Evolutionary conservation across 2,113 vertebrate genomes (phyloP).

Genomic region (Prunella himalayana): DNA sequence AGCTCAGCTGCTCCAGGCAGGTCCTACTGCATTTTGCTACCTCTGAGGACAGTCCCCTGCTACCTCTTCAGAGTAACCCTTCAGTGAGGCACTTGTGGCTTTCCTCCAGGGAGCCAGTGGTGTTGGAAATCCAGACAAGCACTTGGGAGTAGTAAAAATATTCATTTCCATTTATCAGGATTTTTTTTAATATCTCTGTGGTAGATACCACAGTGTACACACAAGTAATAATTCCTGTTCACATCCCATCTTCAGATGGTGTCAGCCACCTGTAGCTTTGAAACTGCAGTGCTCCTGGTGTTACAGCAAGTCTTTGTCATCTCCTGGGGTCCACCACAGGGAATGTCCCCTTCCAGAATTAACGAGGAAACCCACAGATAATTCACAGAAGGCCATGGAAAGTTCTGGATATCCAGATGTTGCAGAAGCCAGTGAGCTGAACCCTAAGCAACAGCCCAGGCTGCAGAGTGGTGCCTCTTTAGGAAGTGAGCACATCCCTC

Average conservation of each 20-base stretch:
- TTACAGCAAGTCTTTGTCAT: background rate
- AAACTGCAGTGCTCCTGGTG: accelerated
- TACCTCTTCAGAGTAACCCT: background rate
- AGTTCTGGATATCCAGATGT: background rate
- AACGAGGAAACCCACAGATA: background rate
- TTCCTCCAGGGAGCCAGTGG: background rate
- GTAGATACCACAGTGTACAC: background rate
- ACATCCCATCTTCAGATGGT: background rate
- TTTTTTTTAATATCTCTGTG: background rate
- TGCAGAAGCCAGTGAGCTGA: background rate
- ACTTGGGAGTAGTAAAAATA: background rate
- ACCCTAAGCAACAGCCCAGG: background rate
- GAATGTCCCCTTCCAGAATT: background rate
- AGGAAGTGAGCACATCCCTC: background rate
- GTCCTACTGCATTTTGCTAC: background rate
- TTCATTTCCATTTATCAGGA: background rate
- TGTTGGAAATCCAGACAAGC: background rate
- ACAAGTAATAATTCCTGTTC: background rate
- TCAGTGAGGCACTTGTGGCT: background rate
- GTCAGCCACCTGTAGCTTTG: background rate
- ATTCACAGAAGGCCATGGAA: background rate
- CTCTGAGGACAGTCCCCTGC: background rate
- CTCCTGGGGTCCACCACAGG: background rate
- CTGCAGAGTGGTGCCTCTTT: background rate
- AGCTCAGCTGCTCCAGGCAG: background rate